Conservation (phyloP, 1,140 invertebrate genomes). For the Musca domestica region DNA sequence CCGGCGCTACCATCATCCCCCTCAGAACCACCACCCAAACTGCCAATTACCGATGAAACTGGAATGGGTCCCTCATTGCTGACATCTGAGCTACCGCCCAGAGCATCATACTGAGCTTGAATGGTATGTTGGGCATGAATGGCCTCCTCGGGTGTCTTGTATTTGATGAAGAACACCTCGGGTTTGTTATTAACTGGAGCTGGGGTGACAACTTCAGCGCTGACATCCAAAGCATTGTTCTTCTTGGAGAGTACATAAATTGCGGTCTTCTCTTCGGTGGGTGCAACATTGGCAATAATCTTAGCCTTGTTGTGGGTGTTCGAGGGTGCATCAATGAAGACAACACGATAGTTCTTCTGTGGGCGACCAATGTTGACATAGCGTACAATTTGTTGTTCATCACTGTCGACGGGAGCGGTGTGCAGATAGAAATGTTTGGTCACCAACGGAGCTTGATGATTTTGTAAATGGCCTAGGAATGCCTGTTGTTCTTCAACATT, state of each 20-base stretch:
- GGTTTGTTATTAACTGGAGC: slow-evolving; percentile 62
- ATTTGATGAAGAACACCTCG: slow-evolving; percentile 73
- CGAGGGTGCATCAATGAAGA: slow-evolving; percentile 81
- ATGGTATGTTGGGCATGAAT: slow-evolving; percentile 49
- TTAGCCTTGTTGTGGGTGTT: slow-evolving; percentile 64
- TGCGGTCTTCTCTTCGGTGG: slow-evolving; percentile 78
- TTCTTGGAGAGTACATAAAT: slow-evolving; percentile 81
- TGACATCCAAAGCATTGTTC: slow-evolving; percentile 42
- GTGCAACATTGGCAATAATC: slow-evolving; percentile 64
- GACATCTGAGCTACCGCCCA: slow-evolving; percentile 39
- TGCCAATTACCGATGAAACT: slow-evolving; percentile 43
- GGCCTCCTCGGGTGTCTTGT: slow-evolving; percentile 66
- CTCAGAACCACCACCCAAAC: slow-evolving; percentile 40
- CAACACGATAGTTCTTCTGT: slow-evolving; percentile 82
- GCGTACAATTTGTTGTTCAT: slow-evolving; percentile 55
- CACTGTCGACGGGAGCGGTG: slow-evolving; percentile 69
- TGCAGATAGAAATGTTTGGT: slow-evolving; percentile 76
- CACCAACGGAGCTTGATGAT: slow-evolving; percentile 61
- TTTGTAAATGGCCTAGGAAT: slow-evolving; percentile 24
- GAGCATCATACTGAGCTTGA: slow-evolving; percentile 46
- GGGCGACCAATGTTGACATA: slow-evolving; percentile 55
- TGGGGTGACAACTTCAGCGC: slow-evolving; percentile 46
- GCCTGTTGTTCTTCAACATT: slow-evolving; percentile 54
- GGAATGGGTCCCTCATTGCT: slow-evolving; percentile 43
- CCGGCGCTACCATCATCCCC: slow-evolving; percentile 28